Evolutionary conservation across 2,888 invertebrate genomes (phyloP).

Genomic region (Pharmacophagus antenor): DNA sequence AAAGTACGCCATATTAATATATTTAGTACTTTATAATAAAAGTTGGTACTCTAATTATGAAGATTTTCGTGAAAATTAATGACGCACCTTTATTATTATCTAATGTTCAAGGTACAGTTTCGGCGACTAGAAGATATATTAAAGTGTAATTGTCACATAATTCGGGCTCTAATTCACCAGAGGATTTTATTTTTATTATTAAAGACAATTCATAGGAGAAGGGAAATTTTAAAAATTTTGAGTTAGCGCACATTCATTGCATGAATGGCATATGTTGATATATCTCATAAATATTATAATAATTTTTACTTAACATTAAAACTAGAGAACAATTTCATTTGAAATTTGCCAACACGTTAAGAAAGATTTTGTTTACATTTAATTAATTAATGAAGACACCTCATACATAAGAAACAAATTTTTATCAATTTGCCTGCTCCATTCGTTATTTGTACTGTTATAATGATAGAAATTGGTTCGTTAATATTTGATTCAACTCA

Average conservation of each 20-base stretch:
- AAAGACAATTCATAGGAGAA: background rate
- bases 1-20: constrained; percentile 13
- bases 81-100: background rate
- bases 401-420: too few relatives aligned
- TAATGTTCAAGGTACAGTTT: background rate
- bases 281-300: too few relatives aligned
- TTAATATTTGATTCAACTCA: background rate
- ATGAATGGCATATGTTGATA: too few relatives aligned
- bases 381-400: too few relatives aligned
- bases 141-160: background rate
- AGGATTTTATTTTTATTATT: background rate
- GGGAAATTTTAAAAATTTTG: too few relatives aligned
- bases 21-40: constrained; percentile 15
- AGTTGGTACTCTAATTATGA: constrained; percentile 5
- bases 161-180: background rate
- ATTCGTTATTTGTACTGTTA: too few relatives aligned
- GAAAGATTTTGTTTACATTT: too few relatives aligned
- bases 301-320: too few relatives aligned
- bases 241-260: too few relatives aligned
- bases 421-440: too few relatives aligned
- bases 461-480: background rate
- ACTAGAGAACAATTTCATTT: too few relatives aligned
- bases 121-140: background rate
- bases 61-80: constrained; percentile 10
- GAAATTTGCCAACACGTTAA: too few relatives aligned